A percentile compares a stretch with the other conserved stretches of the same genome.
Conservation (phyloP, 2,888 invertebrate genomes). For the Sympetrum striolatum region DNA sequence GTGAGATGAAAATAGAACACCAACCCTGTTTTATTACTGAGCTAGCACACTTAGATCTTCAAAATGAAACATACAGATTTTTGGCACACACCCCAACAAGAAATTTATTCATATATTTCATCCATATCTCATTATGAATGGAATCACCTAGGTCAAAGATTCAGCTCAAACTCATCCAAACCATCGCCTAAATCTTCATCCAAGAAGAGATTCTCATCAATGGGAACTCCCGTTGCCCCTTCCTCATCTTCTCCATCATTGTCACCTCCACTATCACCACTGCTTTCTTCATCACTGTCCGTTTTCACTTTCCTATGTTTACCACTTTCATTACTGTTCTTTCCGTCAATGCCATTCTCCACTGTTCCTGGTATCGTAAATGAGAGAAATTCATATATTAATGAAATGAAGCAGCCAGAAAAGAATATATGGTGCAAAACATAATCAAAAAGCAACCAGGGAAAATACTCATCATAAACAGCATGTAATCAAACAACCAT, state of each 20-base stretch:
- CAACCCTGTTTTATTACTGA: neutral
- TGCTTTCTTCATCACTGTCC: slow-evolving; percentile 44
- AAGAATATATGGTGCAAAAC: no score
- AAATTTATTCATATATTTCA: neutral
- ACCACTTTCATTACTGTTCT: neutral
- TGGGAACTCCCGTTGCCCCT: slow-evolving; percentile 73
- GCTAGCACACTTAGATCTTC: neutral
- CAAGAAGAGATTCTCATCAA: slow-evolving; percentile 91
- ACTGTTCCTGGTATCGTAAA: neutral
- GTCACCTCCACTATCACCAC: slow-evolving; percentile 6
- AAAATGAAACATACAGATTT: neutral
- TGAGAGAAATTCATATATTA: neutral
- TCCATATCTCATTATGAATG: neutral
- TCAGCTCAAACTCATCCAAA: slow-evolving; percentile 67
- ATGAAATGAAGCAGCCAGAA: no score
- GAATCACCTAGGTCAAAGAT: slow-evolving; percentile 11
- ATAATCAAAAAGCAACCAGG: no score
- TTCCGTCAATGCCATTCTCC: neutral
- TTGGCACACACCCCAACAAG: neutral
- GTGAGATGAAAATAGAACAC: no score
- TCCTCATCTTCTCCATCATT: slow-evolving; percentile 54
- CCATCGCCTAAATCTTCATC: slow-evolving; percentile 80
- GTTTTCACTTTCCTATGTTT: slow-evolving; percentile 32
- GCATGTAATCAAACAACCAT: no score
- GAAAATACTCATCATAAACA: no score